Evolutionary conservation across 1,140 invertebrate genomes (phyloP).

Genomic region (Dendrolimus kikuchii): DNA sequence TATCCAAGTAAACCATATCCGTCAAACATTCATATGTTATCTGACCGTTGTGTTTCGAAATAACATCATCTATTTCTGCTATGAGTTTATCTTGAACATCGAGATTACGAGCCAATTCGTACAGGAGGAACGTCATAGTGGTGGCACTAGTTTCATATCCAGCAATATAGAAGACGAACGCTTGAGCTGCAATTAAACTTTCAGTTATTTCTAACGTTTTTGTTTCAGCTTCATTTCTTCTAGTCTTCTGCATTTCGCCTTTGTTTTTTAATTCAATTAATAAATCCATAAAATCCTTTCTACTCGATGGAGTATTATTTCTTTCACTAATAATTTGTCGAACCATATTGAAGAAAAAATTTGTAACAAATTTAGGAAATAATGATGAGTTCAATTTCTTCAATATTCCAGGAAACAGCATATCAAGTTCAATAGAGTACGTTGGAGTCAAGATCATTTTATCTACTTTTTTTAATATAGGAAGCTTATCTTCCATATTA

Average conservation of each 20-base stretch:
- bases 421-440: constrained; percentile 25
- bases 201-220: constrained; percentile 26
- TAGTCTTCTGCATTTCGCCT: constrained; percentile 10
- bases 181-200: constrained; percentile 42
- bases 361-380: constrained; percentile 19
- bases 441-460: constrained; percentile 15
- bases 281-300: constrained; percentile 39
- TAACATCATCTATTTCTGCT: constrained; percentile 41
- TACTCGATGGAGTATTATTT: constrained; percentile 17
- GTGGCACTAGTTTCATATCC: constrained; percentile 42
- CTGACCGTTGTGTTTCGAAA: constrained; percentile 46
- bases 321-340: constrained; percentile 16
- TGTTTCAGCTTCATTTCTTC: constrained; percentile 8
- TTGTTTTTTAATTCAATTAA: constrained; percentile 44
- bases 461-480: constrained; percentile 22
- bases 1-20: constrained; percentile 58
- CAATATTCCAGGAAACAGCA: constrained; percentile 34
- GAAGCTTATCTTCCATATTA: constrained; percentile 10
- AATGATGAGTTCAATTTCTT: constrained; percentile 24
- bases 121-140: constrained; percentile 32
- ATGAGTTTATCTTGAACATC: constrained; percentile 51
- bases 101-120: constrained; percentile 42
- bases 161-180: constrained; percentile 45
- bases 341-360: constrained; percentile 28
- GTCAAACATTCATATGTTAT: constrained; percentile 51